These are phyloP conservation scores for Zapus hudsonius DNA, from an alignment of 2,113 vertebrate genomes.

Conservation along the genomic window DNA sequence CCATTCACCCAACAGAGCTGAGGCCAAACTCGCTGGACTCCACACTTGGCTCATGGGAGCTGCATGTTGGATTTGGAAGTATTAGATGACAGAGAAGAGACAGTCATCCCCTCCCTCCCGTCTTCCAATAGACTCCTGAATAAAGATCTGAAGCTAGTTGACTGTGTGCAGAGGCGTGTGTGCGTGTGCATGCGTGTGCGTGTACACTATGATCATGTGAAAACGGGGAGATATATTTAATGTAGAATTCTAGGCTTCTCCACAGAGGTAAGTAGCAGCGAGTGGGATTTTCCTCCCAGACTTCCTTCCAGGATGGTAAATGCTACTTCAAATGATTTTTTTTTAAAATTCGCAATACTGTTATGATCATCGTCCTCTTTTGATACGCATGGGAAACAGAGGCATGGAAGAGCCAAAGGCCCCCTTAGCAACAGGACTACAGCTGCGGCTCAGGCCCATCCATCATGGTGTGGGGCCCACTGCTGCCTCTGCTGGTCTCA, in stretches of 20 bases:
- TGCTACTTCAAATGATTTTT: background rate
- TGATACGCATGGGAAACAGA: background rate
- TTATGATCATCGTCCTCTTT: no score
- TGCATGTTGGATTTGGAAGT: background rate
- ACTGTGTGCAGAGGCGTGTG: no score
- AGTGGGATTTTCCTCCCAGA: background rate
- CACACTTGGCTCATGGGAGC: background rate
- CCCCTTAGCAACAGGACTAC: background rate
- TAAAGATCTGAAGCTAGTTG: background rate
- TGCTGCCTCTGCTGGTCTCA: fast-evolving
- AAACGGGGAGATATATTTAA: background rate
- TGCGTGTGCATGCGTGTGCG: no score
- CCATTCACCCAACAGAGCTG: background rate
- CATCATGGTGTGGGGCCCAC: no score
- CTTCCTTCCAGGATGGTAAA: background rate
- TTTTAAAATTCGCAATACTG: no score
- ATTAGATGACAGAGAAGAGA: background rate
- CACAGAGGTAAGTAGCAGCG: background rate
- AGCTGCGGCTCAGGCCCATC: background rate
- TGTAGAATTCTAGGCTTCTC: background rate
- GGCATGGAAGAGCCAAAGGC: background rate
- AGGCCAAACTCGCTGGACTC: background rate
- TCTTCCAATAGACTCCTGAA: background rate
- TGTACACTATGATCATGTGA: background rate
- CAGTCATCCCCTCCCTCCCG: background rate